Percentiles rank a stretch among this genome's conserved stretches.
Evolutionary conservation across 2,797 vertebrate species (phyloP).

Genomic region (Schizothorax lantsangensis): DNA sequence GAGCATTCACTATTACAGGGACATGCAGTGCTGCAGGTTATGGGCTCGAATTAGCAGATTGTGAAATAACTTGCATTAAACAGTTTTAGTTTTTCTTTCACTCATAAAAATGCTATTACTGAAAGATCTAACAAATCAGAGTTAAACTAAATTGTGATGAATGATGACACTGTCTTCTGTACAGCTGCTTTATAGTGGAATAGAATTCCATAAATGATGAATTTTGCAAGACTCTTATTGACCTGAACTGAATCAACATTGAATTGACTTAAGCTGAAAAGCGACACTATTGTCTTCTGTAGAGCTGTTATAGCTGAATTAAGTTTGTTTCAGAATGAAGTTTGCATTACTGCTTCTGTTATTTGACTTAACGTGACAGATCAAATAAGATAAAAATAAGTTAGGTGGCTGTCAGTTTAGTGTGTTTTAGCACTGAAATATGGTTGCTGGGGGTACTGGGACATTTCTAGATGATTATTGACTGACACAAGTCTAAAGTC

Average conservation of each 20-base stretch:
- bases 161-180: not conserved
- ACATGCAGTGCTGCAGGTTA: not conserved
- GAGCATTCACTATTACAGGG: not conserved
- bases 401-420: not conserved
- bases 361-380: not conserved
- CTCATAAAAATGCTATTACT: not conserved
- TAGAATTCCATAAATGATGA: not conserved
- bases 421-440: not conserved
- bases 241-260: not conserved
- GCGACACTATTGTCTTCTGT: not conserved
- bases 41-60: slow-evolving; percentile 6
- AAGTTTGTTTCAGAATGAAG: not conserved
- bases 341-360: not conserved
- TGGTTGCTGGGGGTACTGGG: too few relatives aligned
- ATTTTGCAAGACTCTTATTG: not conserved
- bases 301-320: not conserved
- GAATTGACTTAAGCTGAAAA: not conserved
- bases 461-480: too few relatives aligned
- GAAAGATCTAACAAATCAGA: not conserved
- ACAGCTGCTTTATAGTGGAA: not conserved
- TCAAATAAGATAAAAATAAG: not conserved
- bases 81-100: slow-evolving; percentile 2
- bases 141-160: not conserved
- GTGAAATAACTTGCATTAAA: not conserved
- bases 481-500: too few relatives aligned